Evolutionary conservation across 2,888 invertebrate species (phyloP).

Genomic region (Nephrotoma guestfalica): DNA sequence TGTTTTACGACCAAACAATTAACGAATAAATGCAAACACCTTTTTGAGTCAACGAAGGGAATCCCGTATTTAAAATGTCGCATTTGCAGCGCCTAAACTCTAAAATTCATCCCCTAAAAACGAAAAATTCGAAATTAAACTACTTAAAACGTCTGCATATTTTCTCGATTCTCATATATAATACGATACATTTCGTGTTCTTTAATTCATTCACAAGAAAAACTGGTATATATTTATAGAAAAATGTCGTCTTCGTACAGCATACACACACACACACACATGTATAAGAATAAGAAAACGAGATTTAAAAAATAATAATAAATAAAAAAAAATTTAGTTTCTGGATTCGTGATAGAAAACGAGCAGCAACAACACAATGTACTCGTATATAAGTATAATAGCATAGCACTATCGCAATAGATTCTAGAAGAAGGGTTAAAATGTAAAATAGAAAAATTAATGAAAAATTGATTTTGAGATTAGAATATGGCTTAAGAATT

Average conservation of each 20-base stretch:
- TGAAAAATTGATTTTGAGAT: background rate
- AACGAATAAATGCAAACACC: background rate
- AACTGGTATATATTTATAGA: background rate
- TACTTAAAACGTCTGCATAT: background rate
- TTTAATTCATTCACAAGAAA: background rate
- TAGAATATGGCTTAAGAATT: background rate
- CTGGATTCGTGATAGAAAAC: background rate
- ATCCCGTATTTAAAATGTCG: background rate
- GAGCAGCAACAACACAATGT: background rate
- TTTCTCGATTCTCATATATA: background rate
- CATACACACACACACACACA: background rate
- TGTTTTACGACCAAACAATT: background rate
- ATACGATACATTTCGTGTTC: background rate
- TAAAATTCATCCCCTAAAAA: background rate
- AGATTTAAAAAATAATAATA: background rate
- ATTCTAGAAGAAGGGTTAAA: background rate
- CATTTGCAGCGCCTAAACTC: background rate
- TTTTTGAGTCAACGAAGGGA: background rate
- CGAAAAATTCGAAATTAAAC: background rate
- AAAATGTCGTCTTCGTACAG: background rate
- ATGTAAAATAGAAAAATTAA: background rate
- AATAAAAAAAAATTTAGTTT: background rate
- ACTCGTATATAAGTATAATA: background rate
- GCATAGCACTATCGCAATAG: background rate
- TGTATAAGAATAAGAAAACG: background rate